Evolutionary conservation across 1,140 invertebrate species (phyloP).

Genomic region (Harpegnathos saltator): DNA sequence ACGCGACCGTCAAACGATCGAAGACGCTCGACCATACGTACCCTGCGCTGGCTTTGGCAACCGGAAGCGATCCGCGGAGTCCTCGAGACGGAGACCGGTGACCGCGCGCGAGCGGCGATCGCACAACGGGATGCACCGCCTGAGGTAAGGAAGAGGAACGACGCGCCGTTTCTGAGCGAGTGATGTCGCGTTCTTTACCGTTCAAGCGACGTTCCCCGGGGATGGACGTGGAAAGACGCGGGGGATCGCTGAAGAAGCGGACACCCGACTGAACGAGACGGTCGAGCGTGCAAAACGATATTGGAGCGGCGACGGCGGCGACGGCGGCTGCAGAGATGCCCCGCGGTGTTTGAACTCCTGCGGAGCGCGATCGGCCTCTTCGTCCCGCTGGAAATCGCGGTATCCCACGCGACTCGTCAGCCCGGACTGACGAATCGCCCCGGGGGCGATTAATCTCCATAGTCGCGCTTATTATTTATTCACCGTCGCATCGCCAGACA

Average conservation of each 20-base stretch:
- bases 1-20: too few relatives aligned
- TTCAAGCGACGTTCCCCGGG: not conserved
- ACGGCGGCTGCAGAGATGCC: not conserved
- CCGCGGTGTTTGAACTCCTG: conserved; percentile 24
- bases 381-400: not conserved
- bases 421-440: not conserved
- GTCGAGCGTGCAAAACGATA: conserved; percentile 43
- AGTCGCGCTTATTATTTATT: not conserved
- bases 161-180: not conserved
- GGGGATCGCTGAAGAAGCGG: conserved; percentile 3
- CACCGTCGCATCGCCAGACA: conserved; percentile 21
- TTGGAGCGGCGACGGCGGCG: not conserved
- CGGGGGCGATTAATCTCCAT: not conserved
- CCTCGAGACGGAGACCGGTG: too few relatives aligned
- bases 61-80: not conserved
- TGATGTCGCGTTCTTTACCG: not conserved
- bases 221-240: conserved; percentile 21
- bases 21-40: too few relatives aligned
- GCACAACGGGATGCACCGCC: conserved; percentile 1
- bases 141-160: not conserved
- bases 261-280: conserved; percentile 21
- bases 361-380: conserved; percentile 18
- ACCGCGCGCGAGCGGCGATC: too few relatives aligned
- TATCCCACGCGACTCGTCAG: not conserved
- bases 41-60: too few relatives aligned